Conservation (phyloP, 2,113 vertebrate species). For the Ciconia boyciana region DNA sequence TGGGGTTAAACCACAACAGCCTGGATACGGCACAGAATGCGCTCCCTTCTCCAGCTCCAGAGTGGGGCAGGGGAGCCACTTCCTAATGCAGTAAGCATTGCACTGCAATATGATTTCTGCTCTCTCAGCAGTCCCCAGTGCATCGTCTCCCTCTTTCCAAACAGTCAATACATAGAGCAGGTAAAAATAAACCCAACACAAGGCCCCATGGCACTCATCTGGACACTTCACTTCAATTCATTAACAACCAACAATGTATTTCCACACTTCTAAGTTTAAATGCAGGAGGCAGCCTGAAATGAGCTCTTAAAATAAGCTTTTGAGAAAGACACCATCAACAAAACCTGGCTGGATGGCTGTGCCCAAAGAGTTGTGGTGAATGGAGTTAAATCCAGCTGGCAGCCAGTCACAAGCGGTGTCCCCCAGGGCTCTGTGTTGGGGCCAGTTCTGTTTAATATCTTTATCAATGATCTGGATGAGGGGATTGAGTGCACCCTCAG, state of each 20-base stretch:
- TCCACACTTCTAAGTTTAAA: background rate
- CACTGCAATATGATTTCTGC: background rate
- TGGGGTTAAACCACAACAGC: no score
- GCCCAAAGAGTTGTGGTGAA: no score
- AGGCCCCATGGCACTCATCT: background rate
- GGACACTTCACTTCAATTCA: background rate
- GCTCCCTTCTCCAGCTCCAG: background rate
- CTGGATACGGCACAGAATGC: rapidly evolving
- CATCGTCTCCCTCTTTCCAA: background rate
- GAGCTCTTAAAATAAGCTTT: background rate
- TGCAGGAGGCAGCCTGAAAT: background rate
- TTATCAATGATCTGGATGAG: no score
- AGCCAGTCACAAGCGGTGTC: no score
- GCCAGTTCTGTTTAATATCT: no score
- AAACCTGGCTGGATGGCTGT: no score
- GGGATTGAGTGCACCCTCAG: no score
- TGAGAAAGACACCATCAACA: background rate
- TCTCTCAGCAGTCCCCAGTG: background rate
- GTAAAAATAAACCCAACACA: background rate
- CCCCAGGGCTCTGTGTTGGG: no score
- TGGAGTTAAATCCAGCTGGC: no score
- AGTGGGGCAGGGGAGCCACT: rapidly evolving
- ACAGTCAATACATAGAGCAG: background rate
- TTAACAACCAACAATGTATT: background rate
- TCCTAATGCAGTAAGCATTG: background rate